A percentile compares a stretch with the other conserved stretches of the same genome.
Conservation (phyloP, 2,113 vertebrate species). For the Machaerirhynchus nigripectus region DNA sequence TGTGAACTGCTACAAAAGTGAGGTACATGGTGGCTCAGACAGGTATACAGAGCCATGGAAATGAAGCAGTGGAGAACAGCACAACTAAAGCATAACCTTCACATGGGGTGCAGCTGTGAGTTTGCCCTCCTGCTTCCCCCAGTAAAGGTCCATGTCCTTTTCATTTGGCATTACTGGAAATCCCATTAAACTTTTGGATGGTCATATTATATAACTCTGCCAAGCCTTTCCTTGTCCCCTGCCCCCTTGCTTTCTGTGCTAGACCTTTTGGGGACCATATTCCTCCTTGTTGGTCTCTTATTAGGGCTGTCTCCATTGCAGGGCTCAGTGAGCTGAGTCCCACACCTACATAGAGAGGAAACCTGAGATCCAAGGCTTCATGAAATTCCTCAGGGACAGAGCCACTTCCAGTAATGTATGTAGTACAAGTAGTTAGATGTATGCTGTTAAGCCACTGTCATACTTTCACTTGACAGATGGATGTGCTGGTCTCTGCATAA, state of each 20-base stretch:
- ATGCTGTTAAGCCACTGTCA: background rate
- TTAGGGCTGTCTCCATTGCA: background rate
- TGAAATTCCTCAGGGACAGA: background rate
- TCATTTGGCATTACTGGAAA: background rate
- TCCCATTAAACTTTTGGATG: background rate
- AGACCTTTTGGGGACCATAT: background rate
- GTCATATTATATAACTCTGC: fast-evolving
- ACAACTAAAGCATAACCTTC: background rate
- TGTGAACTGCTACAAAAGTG: background rate
- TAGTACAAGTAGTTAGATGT: background rate
- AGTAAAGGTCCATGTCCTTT: background rate
- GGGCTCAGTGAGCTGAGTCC: background rate
- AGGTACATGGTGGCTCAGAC: background rate
- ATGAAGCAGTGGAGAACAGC: background rate
- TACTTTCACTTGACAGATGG: background rate
- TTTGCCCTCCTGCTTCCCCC: background rate
- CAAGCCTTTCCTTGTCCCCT: background rate
- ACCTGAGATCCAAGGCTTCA: background rate
- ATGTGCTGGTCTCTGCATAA: background rate
- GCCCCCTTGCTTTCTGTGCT: fast-evolving
- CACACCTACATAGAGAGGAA: background rate
- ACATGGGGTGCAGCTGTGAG: background rate
- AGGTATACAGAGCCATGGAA: background rate
- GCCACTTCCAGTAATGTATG: background rate
- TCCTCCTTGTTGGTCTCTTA: background rate